Evolutionary conservation across 2,797 vertebrate genomes (phyloP), one percentile per base, ranked within the genome.

Genomic region (Thripadectes ignobilis): DNA sequence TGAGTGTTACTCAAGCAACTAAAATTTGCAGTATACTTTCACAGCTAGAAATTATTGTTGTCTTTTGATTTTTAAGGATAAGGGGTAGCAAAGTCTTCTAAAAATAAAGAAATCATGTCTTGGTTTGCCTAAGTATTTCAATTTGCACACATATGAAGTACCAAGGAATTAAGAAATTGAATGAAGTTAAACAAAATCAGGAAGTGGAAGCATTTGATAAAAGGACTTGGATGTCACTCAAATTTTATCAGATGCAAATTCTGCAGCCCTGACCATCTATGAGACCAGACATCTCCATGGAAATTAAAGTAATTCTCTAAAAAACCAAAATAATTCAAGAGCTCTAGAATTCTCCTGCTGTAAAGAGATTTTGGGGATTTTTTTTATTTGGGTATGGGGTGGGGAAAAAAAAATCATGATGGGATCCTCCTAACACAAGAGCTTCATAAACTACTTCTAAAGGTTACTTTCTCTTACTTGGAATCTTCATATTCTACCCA

Each of bases 401-500:
- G 14, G 13, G 14, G 26, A 85, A 46, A 58, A 52, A 85, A 68
- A 45, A 45, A 34, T 6, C 2, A 14, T 22, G 18, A 49, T 22
- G 27, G 7, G 14, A 59, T 39, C 5, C 19, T 85, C 7, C 32
- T 85, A 91, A 88, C 9, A 51, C 4, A 62, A 59, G 12, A 66
- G 34, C 10, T 30, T 78, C 48, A 62, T 14, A 66, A 91, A 59
- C 24, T 66, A 69, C 15, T 55, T 65, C 9, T 63, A 68, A 79
- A 72, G 8, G 54, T 46, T 58, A n/a, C 9, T 85, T 68, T 36
- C 46, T 92, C 98, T 98, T 92, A 99, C 99, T 92, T 98, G 95
- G 99, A 99, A 39, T 99, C 99, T 36, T 96, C 98, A 39, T 98
- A 97, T 89, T 99, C 99, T 83, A 99, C 99, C 99, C 99, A 99